Percentiles rank a stretch among this genome's conserved stretches.
Evolutionary conservation across 2,797 vertebrate species (phyloP).

Genomic region (Malurus leucopterus): DNA sequence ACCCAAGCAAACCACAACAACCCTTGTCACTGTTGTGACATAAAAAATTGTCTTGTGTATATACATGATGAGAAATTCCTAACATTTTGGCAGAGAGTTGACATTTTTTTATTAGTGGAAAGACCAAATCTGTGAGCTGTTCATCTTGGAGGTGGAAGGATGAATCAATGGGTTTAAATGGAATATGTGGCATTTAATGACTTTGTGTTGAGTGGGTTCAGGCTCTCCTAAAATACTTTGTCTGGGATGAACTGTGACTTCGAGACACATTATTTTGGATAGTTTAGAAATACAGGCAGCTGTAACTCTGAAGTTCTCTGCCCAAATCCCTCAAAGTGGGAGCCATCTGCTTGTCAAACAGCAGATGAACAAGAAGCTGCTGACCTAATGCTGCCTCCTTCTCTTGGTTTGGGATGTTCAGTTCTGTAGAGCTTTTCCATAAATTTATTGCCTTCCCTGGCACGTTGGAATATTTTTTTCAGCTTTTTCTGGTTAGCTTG

Average conservation of each 20-base stretch:
- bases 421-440: background rate
- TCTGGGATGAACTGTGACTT: background rate
- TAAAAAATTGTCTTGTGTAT: background rate
- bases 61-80: background rate
- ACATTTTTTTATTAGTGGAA: constrained; percentile 12
- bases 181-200: constrained; percentile 34
- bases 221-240: constrained; percentile 7
- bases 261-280: background rate
- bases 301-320: background rate
- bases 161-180: constrained; percentile 47
- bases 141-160: constrained; percentile 38
- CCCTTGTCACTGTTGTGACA: background rate
- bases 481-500: constrained; percentile 57
- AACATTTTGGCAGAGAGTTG: background rate
- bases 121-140: constrained; percentile 13
- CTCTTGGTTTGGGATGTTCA: constrained; percentile 7
- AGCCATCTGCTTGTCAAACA: background rate
- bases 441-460: constrained; percentile 16
- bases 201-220: background rate
- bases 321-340: background rate
- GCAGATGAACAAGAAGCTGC: background rate
- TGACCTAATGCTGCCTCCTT: background rate
- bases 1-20: background rate
- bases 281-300: background rate
- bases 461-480: background rate